Conservation (phyloP, 2,113 vertebrate genomes). For the Silurus meridionalis region DNA sequence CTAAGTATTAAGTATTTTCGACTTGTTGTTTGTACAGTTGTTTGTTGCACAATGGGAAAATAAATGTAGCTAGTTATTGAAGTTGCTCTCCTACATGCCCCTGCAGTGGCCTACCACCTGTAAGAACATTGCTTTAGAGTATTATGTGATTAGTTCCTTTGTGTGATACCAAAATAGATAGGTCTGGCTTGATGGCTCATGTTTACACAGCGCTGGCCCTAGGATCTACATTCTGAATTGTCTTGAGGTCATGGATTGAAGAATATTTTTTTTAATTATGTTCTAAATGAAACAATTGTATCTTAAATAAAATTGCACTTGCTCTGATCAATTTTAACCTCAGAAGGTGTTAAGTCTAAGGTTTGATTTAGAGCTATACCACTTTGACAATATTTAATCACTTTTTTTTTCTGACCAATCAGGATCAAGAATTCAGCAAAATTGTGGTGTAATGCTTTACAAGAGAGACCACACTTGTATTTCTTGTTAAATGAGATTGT, state of each 20-base stretch:
- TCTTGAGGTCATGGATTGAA: neutral
- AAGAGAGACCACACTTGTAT: neutral
- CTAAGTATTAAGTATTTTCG: neutral
- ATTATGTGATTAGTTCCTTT: neutral
- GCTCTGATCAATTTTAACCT: neutral
- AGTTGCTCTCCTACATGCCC: neutral
- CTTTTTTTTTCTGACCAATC: neutral
- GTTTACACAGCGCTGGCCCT: neutral
- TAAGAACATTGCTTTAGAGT: neutral
- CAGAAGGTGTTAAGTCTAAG: neutral
- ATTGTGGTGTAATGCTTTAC: neutral
- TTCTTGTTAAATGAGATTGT: neutral
- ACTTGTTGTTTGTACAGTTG: neutral
- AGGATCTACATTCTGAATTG: neutral
- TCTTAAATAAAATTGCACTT: neutral
- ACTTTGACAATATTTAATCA: neutral
- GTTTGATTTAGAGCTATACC: neutral
- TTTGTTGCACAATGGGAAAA: neutral
- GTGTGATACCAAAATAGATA: neutral
- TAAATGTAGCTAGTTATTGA: neutral
- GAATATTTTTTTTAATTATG: neutral
- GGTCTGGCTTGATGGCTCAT: neutral
- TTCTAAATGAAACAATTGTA: neutral
- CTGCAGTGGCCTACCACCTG: neutral
- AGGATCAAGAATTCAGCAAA: neutral